phyloP scores from a whole-genome alignment of 2,888 invertebrate genomes.

The Drosophila rellima region DNA sequence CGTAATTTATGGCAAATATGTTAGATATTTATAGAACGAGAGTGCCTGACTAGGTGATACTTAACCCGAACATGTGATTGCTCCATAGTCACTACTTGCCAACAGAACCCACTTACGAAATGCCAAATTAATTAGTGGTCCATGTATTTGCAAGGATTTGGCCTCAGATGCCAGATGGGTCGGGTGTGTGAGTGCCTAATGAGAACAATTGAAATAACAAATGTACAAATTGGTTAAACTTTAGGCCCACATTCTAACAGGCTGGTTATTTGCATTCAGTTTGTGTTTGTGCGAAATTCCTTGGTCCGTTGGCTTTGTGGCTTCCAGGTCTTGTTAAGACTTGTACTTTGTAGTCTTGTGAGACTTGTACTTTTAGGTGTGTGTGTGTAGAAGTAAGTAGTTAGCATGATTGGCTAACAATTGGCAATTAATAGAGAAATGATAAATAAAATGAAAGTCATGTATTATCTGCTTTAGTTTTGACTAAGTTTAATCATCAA shows the following conservation, averaged over 20 bases:
- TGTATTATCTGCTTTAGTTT: too few species aligned
- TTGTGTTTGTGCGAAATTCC: neutral
- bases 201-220: constrained; percentile 26
- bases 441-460: neutral
- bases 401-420: constrained; percentile 10
- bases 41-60: neutral
- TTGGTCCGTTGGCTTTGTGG: constrained; percentile 2
- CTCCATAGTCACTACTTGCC: neutral
- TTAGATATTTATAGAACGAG: neutral
- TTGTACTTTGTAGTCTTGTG: neutral
- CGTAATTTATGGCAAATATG: neutral
- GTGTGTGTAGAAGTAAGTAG: neutral
- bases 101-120: neutral
- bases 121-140: constrained; percentile 20
- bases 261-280: neutral
- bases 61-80: neutral
- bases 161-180: neutral
- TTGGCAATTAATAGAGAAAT: neutral
- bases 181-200: constrained; percentile 3
- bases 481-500: too few species aligned
- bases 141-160: constrained; percentile 3
- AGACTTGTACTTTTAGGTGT: neutral
- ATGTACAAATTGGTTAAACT: constrained; percentile 10
- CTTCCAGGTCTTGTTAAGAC: neutral
- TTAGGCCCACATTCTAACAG: neutral